phyloP scores from a whole-genome alignment of 2,113 vertebrate species.

The Trichechus manatus region DNA sequence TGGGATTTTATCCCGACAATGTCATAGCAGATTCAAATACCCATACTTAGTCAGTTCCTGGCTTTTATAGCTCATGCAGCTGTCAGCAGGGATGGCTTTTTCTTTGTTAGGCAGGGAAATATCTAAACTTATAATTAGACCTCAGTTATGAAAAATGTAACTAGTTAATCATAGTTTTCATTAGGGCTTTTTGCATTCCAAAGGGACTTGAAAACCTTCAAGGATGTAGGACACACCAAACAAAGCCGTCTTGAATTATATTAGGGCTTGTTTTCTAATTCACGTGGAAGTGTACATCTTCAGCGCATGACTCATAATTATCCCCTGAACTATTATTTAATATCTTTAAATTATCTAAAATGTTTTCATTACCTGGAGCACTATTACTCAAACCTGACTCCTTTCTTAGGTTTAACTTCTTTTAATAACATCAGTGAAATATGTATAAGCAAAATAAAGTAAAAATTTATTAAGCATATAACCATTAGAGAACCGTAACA shows the following conservation, averaged over 20 bases:
- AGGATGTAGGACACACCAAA: neutral
- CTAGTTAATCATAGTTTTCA: constrained; percentile 79
- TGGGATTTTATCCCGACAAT: constrained; percentile 64
- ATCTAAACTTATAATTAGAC: constrained; percentile 84
- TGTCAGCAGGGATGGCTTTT: constrained; percentile 77
- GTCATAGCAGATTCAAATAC: constrained; percentile 76
- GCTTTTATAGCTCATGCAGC: constrained; percentile 71
- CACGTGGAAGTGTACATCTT: neutral
- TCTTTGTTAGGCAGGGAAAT: constrained; percentile 76
- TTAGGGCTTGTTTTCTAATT: neutral
- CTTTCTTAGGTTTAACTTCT: neutral
- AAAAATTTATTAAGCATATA: neutral
- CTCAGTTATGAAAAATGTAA: constrained; percentile 81
- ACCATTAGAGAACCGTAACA: neutral
- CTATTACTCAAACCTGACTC: neutral
- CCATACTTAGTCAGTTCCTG: constrained; percentile 52
- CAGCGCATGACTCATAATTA: neutral
- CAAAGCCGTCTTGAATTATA: constrained; percentile 14
- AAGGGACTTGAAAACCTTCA: constrained; percentile 1
- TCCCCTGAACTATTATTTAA: constrained; percentile 14
- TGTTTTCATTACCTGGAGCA: neutral
- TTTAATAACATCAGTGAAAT: neutral
- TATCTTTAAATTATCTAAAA: constrained; percentile 30
- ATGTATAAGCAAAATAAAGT: neutral
- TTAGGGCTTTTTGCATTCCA: constrained; percentile 54